Conservation (phyloP, 2,113 vertebrate species). For the Casuarius casuarius region DNA sequence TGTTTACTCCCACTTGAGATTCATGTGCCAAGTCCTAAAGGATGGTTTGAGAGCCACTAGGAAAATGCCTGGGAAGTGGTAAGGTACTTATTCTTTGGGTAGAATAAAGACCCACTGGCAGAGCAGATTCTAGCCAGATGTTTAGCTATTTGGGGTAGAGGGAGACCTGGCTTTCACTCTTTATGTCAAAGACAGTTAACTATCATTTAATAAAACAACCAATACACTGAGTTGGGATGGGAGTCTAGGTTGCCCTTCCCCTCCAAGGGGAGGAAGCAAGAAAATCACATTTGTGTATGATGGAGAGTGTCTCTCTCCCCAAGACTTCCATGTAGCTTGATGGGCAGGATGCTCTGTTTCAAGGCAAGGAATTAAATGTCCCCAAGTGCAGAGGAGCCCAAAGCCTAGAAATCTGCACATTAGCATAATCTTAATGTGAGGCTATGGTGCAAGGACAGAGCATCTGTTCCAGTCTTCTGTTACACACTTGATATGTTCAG, state of each 20-base stretch:
- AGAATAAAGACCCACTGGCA: neutral
- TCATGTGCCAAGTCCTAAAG: neutral
- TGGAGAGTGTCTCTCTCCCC: neutral
- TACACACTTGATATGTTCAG: too few relatives aligned
- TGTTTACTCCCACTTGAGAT: neutral
- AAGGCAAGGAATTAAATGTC: neutral
- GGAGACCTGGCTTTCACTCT: neutral
- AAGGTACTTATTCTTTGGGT: neutral
- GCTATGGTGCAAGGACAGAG: accelerated
- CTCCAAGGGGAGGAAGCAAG: neutral
- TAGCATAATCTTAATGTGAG: accelerated
- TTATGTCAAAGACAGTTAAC: neutral
- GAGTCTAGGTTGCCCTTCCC: neutral
- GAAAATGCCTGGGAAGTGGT: neutral
- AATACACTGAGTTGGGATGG: neutral
- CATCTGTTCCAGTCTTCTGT: neutral
- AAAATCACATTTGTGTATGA: neutral
- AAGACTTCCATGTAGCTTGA: neutral
- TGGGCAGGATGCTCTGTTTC: neutral
- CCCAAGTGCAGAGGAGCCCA: neutral
- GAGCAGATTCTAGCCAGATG: neutral
- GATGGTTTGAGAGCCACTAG: neutral
- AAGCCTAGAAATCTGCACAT: neutral
- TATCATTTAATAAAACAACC: neutral
- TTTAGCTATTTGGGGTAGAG: neutral